Evolutionary conservation across 2,113 vertebrate genomes (phyloP), one percentile per base, ranked within the genome.

Genomic region (Aix galericulata): DNA sequence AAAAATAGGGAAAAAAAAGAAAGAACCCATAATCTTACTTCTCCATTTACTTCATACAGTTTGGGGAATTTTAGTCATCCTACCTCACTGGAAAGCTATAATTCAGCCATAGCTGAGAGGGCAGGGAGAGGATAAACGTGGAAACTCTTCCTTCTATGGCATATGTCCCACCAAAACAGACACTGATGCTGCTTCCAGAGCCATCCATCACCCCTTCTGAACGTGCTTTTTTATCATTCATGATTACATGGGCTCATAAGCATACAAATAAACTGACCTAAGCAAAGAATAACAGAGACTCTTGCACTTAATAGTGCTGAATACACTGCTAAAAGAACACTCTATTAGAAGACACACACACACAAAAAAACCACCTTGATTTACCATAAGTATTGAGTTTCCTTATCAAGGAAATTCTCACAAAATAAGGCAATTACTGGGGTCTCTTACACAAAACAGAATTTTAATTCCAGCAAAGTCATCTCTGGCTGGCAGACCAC

Each of bases 71-170:
- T 81, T 36, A 74, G 42, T 77, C 20, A 80, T 29, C 44, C 27
- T 3, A 4, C 62, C 17, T 69, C 23, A 25, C 0, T 23, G 34
- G 55, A 88, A 85, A 34, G 25, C 48, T 73, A 9, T 3, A 23
- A 80, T 26, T 82, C 44, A 56, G 53, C 32, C 48, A n/a, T 1
- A 59, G 46, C 21, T 62, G 64, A 40, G 29, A 62, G 82, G 18
- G 27, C 0, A 0, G 6, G 18, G 29, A n/a, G 31, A 15, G 29
- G 25, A 86, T 13, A 38, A 69, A 69, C 11, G 59, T 0, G 0
- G 17, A 21, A 64, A 64, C 13, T 87, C 34, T 50, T 44, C 60
- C 32, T 55, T 34, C 60, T 1, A 5, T 5, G 18, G 16, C 12
- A 10, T 3, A 14, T 12, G 5, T 16, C 34, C 5, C 29, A 72